phyloP scores from a whole-genome alignment of 2,888 invertebrate species.

The Hydrotaea diabolus region DNA sequence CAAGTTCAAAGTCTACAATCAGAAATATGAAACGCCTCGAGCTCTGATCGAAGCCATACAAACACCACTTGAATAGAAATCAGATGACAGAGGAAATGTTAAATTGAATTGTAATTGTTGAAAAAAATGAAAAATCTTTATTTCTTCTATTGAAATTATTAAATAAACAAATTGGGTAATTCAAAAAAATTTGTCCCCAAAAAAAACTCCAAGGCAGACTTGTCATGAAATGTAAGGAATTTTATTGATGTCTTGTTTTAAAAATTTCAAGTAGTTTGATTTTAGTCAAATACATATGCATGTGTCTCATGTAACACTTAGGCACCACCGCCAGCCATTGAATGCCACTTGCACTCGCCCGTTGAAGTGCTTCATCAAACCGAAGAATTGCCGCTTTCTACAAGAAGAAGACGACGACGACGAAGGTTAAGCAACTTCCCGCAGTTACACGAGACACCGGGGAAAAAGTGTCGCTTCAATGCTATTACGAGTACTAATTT shows the following conservation, averaged over 20 bases:
- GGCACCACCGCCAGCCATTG: constrained; percentile 31
- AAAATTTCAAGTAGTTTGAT: background rate
- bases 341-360: background rate
- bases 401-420: too few species aligned
- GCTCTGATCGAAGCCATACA: constrained; percentile 69
- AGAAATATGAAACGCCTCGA: constrained; percentile 70
- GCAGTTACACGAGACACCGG: constrained; percentile 57
- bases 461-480: constrained; percentile 11
- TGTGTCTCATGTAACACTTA: constrained; percentile 28
- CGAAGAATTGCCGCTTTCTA: background rate
- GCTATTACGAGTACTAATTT: constrained; percentile 39
- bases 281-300: constrained; percentile 15
- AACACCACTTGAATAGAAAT: background rate
- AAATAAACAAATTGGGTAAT: background rate
- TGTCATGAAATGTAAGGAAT: too few species aligned
- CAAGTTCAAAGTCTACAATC: constrained; percentile 69
- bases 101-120: too few species aligned
- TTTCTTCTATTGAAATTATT: background rate
- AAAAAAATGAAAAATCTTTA: too few species aligned
- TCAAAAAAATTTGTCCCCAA: background rate
- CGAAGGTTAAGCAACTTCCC: constrained; percentile 49
- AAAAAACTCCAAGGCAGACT: background rate
- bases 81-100: background rate
- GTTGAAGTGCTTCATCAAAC: constrained; percentile 3
- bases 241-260: too few species aligned